phyloP scores from a whole-genome alignment of 2,888 invertebrate species.

The Drosophila diplacantha region DNA sequence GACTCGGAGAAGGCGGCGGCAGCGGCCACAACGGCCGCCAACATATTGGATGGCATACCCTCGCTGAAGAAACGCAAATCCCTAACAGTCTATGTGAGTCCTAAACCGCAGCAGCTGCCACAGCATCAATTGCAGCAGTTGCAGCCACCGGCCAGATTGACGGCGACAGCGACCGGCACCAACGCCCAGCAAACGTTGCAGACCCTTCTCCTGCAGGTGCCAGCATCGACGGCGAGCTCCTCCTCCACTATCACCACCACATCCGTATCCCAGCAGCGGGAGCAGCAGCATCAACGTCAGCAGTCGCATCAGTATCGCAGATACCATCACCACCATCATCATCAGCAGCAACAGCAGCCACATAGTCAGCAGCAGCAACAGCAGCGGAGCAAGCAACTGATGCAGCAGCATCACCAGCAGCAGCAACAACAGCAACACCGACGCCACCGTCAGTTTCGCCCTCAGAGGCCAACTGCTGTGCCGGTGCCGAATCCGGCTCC shows the following conservation, averaged over 20 bases:
- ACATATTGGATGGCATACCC: slow-evolving; percentile 76
- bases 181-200: slow-evolving; percentile 50
- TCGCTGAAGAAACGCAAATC: slow-evolving; percentile 76
- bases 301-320: slow-evolving; percentile 38
- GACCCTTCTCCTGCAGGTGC: slow-evolving; percentile 57
- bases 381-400: slow-evolving; percentile 23
- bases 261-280: slow-evolving; percentile 37
- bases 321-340: slow-evolving; percentile 41
- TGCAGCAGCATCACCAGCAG: slow-evolving; percentile 32
- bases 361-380: slow-evolving; percentile 25
- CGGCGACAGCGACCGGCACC: slow-evolving; percentile 23
- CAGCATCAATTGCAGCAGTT: slow-evolving; percentile 49
- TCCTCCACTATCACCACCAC: slow-evolving; percentile 19
- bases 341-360: slow-evolving; percentile 13
- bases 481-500: slow-evolving; percentile 15
- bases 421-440: slow-evolving; percentile 27
- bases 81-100: slow-evolving; percentile 77
- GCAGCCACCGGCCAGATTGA: slow-evolving; percentile 36
- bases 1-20: slow-evolving; percentile 30
- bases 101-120: slow-evolving; percentile 58
- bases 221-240: slow-evolving; percentile 37
- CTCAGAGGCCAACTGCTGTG: slow-evolving; percentile 9
- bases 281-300: slow-evolving; percentile 38
- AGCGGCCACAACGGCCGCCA: slow-evolving; percentile 43
- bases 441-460: slow-evolving; percentile 36